These are phyloP conservation scores for Xestoiulus laeticollis DNA, from an alignment of 2,888 invertebrate species.

Conservation along the genomic window DNA sequence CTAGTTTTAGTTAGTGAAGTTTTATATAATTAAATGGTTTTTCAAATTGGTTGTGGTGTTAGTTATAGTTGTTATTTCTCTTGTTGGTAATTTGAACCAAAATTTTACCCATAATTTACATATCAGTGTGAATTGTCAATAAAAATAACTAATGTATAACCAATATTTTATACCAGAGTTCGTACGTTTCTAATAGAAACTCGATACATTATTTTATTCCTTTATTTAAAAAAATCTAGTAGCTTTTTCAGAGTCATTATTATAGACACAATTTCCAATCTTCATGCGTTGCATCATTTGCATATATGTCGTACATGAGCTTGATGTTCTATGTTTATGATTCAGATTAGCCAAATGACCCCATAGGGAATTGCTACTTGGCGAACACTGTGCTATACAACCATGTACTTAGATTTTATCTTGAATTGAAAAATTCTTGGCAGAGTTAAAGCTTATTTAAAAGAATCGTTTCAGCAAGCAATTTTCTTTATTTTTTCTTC, in stretches of 20 bases:
- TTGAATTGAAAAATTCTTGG: background rate
- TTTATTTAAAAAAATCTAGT: background rate
- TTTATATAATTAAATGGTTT: too few species aligned
- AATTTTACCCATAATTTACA: too few species aligned
- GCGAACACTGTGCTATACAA: background rate
- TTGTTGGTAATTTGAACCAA: too few species aligned
- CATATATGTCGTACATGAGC: background rate
- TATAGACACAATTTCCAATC: background rate
- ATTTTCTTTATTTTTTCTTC: background rate
- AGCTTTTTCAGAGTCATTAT: background rate
- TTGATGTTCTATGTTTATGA: background rate
- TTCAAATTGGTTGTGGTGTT: too few species aligned
- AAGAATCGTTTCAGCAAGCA: background rate
- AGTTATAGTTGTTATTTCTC: too few species aligned
- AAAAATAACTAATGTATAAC: too few species aligned
- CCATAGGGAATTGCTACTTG: slow-evolving; percentile 12
- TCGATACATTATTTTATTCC: background rate
- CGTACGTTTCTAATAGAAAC: background rate
- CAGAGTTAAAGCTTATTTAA: background rate
- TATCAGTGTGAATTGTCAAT: too few species aligned
- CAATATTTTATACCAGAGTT: too few species aligned
- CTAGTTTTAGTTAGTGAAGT: too few species aligned
- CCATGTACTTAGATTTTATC: background rate
- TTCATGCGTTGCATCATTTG: background rate
- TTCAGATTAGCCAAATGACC: slow-evolving; percentile 23